Percentiles rank a stretch among this genome's conserved stretches.
Conservation (phyloP, 2,113 vertebrate species). For the Xenopus laevis region DNA sequence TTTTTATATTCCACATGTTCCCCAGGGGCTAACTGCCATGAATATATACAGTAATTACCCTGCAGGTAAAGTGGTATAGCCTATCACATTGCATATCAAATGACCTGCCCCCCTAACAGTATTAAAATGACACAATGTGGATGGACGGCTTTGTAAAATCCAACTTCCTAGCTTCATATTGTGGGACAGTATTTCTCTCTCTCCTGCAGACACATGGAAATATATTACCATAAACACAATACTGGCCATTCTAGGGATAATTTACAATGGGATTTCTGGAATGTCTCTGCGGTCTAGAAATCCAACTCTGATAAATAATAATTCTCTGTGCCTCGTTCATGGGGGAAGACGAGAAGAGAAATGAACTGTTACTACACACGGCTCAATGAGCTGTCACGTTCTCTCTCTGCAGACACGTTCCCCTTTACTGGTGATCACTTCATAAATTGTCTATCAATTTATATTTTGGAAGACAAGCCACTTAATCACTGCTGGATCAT, state of each 20-base stretch:
- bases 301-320: not conserved
- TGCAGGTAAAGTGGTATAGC: no score
- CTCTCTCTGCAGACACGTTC: conserved; percentile 4
- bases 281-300: not conserved
- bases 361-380: conserved; percentile 4
- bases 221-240: not conserved
- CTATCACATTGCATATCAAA: no score
- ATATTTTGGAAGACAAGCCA: conserved; percentile 1
- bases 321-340: not conserved
- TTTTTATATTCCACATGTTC: not conserved
- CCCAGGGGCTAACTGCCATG: not conserved
- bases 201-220: not conserved
- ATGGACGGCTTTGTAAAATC: no score
- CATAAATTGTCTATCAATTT: not conserved
- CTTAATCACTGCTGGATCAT: conserved; percentile 36
- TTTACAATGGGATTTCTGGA: not conserved
- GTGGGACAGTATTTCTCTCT: no score
- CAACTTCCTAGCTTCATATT: no score
- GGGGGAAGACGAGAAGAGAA: not conserved
- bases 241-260: not conserved
- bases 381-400: conserved; percentile 13
- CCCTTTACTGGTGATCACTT: conserved; percentile 9
- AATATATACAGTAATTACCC: not conserved
- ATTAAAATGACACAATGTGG: no score
- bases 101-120: no score